Conservation (phyloP, 2,113 vertebrate genomes). For the Hucho hucho region DNA sequence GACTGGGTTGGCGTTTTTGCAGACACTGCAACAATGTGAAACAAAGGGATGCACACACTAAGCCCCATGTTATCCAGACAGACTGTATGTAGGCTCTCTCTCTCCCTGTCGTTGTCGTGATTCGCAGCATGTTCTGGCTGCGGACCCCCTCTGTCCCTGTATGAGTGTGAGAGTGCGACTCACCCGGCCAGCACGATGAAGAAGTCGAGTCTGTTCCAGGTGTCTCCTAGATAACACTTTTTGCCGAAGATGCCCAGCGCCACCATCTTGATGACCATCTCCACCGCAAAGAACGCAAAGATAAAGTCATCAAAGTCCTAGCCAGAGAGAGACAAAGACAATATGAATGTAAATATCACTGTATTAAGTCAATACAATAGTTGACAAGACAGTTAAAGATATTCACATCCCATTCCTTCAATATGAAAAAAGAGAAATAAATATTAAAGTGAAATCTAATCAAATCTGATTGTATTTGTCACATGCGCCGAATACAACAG, state of each 20-base stretch:
- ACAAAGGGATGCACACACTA: slow-evolving; percentile 9
- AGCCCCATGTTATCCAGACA: no score
- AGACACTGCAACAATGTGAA: slow-evolving; percentile 32
- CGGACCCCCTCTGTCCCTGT: neutral
- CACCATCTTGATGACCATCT: slow-evolving; percentile 99
- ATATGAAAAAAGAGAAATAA: no score
- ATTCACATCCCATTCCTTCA: no score
- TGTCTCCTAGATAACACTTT: slow-evolving; percentile 97
- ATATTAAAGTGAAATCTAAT: no score
- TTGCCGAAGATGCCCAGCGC: slow-evolving; percentile 97
- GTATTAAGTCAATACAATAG: no score
- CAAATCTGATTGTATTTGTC: no score
- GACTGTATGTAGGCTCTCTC: no score
- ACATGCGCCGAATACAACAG: no score
- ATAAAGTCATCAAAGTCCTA: slow-evolving; percentile 99
- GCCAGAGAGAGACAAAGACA: slow-evolving; percentile 30
- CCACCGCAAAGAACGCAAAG: slow-evolving; percentile 98
- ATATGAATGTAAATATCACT: no score
- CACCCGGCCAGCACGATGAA: slow-evolving; percentile 97
- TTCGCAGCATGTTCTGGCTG: no score
- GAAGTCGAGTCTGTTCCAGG: slow-evolving; percentile 98
- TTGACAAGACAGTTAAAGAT: no score
- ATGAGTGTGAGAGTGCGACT: slow-evolving; percentile 52
- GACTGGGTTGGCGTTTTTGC: slow-evolving; percentile 5
- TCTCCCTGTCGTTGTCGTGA: no score